Conservation (phyloP, 2,888 invertebrate genomes). For the Euspilapteryx auroguttella region DNA sequence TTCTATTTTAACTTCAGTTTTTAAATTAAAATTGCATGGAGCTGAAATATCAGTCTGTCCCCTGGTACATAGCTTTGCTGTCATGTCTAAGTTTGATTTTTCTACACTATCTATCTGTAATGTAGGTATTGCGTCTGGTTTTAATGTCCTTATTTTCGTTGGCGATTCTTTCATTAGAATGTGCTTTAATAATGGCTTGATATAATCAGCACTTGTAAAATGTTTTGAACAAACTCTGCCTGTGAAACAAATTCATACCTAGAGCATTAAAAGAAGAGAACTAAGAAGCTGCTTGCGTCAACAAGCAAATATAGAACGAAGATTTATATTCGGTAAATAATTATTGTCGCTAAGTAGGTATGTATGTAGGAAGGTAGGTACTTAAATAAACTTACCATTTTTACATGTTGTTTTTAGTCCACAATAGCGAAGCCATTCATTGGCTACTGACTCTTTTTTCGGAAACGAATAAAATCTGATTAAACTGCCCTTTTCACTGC, state of each 20-base stretch:
- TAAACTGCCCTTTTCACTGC: conserved; percentile 1
- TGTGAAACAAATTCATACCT: no score
- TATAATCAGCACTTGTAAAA: neutral
- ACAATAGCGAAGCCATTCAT: conserved; percentile 1
- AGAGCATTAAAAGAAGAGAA: no score
- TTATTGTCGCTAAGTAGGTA: no score
- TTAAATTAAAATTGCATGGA: no score
- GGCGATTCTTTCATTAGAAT: neutral
- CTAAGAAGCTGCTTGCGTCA: no score
- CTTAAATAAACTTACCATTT: conserved; percentile 1
- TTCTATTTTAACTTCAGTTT: no score
- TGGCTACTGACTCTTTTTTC: neutral
- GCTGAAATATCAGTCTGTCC: no score
- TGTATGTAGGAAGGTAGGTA: no score
- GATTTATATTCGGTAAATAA: no score
- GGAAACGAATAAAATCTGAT: conserved; percentile 1
- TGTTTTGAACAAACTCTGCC: conserved; percentile 1
- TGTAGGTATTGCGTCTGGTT: neutral
- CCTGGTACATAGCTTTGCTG: no score
- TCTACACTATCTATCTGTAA: neutral
- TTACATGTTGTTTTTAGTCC: neutral
- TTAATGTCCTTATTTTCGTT: neutral
- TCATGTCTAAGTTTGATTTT: no score
- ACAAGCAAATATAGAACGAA: no score
- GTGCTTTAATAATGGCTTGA: neutral